Evolutionary conservation across 2,888 invertebrate species (phyloP), one percentile per base, ranked within the genome.

Genomic region (Tiliacea citrago): DNA sequence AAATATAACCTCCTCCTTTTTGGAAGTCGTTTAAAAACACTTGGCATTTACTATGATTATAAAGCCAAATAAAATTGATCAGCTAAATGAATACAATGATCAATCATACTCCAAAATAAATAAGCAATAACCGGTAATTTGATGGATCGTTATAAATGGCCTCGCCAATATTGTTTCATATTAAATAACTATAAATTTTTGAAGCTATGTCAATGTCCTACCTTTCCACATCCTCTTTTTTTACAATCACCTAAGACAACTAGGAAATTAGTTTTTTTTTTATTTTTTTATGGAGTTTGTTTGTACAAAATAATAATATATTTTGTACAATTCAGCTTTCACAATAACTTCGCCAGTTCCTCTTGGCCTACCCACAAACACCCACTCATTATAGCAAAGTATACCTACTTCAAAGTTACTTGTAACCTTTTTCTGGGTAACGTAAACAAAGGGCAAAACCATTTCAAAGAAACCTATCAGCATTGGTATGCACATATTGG

Each of bases 21-120:
- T n/a, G n/a, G n/a, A n/a, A n/a, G n/a, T n/a, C n/a, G n/a, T n/a
- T n/a, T n/a, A n/a, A 39, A 51, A 61, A 45, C 24, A 18, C 29
- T 35, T 8, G 18, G 13, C 9, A 78, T 69, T 42, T 39, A 42
- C 12, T 29, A 7, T n/a, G 29, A n/a, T n/a, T n/a, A n/a, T 18
- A 39, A 39, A 78, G 16, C 55, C 57, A 79, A n/a, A 39, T 63
- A 21, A 55, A 66, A 66, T 65, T 45, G 35, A 66, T 81, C n/a
- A 53, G 16, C 21, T 42, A 47, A 58, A 67, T 58, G 16, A 69
- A 67, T 77, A 49, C 18, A 82, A 55, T 35, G 16, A 79, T 83
- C 73, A 73, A 78, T 81, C 66, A 69, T 45, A 58, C 47, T 58
- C 65, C 29, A 58, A 67, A 83, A 55, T 73, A 66, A 69, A 73